A percentile compares a stretch with the other conserved stretches of the same genome.
Conservation (phyloP, 1,140 invertebrate species). For the Gonatopus flavifemur region DNA sequence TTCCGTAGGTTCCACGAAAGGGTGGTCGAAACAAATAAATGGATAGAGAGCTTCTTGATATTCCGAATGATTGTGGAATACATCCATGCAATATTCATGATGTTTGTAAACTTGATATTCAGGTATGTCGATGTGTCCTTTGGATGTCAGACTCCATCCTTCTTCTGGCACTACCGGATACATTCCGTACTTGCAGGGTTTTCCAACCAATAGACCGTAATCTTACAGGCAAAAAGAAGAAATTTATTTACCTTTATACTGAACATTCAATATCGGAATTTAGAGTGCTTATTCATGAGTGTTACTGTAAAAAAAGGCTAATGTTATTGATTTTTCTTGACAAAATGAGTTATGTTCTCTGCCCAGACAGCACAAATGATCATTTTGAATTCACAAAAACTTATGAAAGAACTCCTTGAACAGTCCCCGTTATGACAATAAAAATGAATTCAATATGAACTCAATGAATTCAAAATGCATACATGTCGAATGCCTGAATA, state of each 20-base stretch:
- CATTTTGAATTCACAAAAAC: too few relatives aligned
- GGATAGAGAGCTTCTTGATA: constrained; percentile 8
- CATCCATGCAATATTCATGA: constrained; percentile 27
- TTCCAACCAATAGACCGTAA: constrained; percentile 30
- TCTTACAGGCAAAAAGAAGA: constrained; percentile 14
- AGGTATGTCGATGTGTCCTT: constrained; percentile 12
- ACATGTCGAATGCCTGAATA: too few relatives aligned
- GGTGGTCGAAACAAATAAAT: constrained; percentile 24
- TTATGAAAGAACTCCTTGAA: too few relatives aligned
- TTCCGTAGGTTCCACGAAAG: neutral
- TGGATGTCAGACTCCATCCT: constrained; percentile 3
- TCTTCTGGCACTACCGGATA: constrained; percentile 14
- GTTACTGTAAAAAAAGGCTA: too few relatives aligned
- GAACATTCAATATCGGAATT: too few relatives aligned
- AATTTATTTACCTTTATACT: neutral
- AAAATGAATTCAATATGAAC: too few relatives aligned
- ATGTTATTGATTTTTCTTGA: too few relatives aligned
- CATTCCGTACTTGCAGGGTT: constrained; percentile 17
- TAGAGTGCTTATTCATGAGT: too few relatives aligned
- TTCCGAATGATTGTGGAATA: constrained; percentile 3
- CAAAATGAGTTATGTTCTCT: too few relatives aligned
- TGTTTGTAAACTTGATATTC: constrained; percentile 4
- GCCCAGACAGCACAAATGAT: too few relatives aligned
- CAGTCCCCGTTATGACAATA: too few relatives aligned
- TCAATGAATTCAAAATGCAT: too few relatives aligned